These are phyloP conservation scores for Pollenia griseotomentosa DNA, from an alignment of 2,888 invertebrate species.

Conservation along the genomic window DNA sequence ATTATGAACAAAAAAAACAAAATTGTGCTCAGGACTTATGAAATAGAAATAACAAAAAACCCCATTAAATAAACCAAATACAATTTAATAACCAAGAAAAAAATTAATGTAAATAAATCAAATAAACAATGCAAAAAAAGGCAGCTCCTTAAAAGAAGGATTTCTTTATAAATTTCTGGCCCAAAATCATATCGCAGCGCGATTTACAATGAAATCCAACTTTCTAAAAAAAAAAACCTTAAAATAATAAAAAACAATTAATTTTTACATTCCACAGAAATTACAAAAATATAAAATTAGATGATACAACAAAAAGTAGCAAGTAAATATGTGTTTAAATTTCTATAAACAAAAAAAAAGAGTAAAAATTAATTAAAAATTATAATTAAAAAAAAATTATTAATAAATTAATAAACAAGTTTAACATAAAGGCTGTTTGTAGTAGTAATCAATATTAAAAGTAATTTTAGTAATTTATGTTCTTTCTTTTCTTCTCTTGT, in stretches of 20 bases:
- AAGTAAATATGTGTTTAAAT: slow-evolving; percentile 55
- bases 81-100: slow-evolving; percentile 62
- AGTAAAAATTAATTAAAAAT: slow-evolving; percentile 59
- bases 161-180: slow-evolving; percentile 35
- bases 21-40: slow-evolving; percentile 81
- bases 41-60: slow-evolving; percentile 65
- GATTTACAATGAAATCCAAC: slow-evolving; percentile 26
- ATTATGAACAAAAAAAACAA: slow-evolving; percentile 57
- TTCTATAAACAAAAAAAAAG: slow-evolving; percentile 47
- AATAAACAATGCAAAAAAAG: slow-evolving; percentile 49
- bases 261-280: slow-evolving; percentile 61
- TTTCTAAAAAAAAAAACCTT: slow-evolving; percentile 9
- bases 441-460: slow-evolving; percentile 76
- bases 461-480: slow-evolving; percentile 59
- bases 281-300: neutral
- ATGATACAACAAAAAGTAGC: slow-evolving; percentile 42
- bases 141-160: slow-evolving; percentile 68
- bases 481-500: slow-evolving; percentile 37
- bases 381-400: slow-evolving; percentile 45
- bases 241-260: slow-evolving; percentile 28
- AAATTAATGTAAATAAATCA: slow-evolving; percentile 42
- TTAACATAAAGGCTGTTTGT: slow-evolving; percentile 83
- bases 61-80: slow-evolving; percentile 55
- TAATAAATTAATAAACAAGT: slow-evolving; percentile 77
- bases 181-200: neutral